Conservation (phyloP, 2,888 invertebrate genomes). For the Drymonia ruficornis region DNA sequence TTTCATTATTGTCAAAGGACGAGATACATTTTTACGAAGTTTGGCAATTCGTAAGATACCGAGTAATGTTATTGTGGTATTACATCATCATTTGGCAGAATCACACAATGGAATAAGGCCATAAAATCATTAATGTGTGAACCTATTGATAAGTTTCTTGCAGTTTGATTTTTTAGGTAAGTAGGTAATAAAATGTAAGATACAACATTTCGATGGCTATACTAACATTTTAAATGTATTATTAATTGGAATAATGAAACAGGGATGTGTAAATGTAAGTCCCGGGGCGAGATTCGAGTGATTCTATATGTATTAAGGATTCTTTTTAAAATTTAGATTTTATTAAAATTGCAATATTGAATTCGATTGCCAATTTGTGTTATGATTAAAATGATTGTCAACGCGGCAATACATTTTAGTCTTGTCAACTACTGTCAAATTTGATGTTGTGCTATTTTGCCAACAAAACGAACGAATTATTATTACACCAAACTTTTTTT, state of each 20-base stretch:
- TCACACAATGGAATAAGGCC: no score
- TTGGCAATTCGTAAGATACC: no score
- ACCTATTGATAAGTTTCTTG: no score
- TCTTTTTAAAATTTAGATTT: conserved; percentile 7
- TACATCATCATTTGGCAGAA: no score
- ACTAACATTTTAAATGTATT: neutral
- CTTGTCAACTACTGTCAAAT: neutral
- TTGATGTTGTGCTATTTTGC: neutral
- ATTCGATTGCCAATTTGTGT: conserved; percentile 26
- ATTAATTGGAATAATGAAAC: conserved; percentile 22
- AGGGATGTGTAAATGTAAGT: conserved; percentile 27
- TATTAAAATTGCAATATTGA: neutral
- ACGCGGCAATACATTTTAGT: neutral
- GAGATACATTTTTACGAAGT: no score
- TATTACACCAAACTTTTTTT: no score
- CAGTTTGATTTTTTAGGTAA: no score
- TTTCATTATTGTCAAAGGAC: no score
- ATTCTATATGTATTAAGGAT: conserved; percentile 18
- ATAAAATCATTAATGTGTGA: no score
- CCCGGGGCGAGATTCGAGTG: conserved; percentile 35
- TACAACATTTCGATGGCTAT: conserved; percentile 2
- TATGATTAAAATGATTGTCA: neutral
- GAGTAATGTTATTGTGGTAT: no score
- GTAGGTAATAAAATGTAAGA: no score
- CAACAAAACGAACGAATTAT: neutral